Base-by-base conservation (phyloP, 30 jellyfish, hydroid and myxozoan species). In the Catostylus mosaicus region DNA sequence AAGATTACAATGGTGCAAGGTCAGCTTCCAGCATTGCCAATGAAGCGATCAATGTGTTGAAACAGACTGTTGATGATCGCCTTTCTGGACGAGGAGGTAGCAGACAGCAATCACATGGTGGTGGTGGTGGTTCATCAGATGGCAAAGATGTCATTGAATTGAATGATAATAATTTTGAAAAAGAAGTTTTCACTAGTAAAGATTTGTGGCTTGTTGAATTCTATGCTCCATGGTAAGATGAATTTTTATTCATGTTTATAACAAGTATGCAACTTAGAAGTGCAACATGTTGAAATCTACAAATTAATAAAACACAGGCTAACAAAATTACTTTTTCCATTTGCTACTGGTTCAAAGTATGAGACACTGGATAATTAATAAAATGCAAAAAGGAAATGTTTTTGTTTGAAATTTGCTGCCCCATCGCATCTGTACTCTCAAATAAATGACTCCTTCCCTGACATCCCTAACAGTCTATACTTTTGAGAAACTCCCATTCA, bases 221-320 rank as follows among this genome's bases (percentile, higher is more conserved):
- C 90, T 94, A 51, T 84, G 99, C 99, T 22, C 97, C 97, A 23
- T 94, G 99, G 99, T 91, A 86, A 61, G 87, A 10, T 29, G 2
- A 24, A 20, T 67, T 9, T 23, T 70, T 3, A 3, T 51, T 66
- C 22, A 30, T 62, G 16, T 26, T 60, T 35, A n/a, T 32, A 70
- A n/a, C n/a, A n/a, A n/a, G n/a, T 61, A 16, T 30, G 16, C 24
- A 18, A 61, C 74, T n/a, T n/a, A n/a, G 37, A 61, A 61, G n/a
- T n/a, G n/a, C n/a, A n/a, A n/a, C n/a, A n/a, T n/a, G n/a, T n/a
- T n/a, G n/a, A n/a, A n/a, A n/a, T n/a, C n/a, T n/a, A n/a, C n/a
- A n/a, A n/a, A n/a, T n/a, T n/a, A n/a, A n/a, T n/a, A n/a, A n/a
- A n/a, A n/a, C n/a, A n/a, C n/a, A n/a, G n/a, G n/a, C n/a, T n/a